Conservation (phyloP, 2,113 vertebrate genomes). For the Malurus elegans region DNA sequence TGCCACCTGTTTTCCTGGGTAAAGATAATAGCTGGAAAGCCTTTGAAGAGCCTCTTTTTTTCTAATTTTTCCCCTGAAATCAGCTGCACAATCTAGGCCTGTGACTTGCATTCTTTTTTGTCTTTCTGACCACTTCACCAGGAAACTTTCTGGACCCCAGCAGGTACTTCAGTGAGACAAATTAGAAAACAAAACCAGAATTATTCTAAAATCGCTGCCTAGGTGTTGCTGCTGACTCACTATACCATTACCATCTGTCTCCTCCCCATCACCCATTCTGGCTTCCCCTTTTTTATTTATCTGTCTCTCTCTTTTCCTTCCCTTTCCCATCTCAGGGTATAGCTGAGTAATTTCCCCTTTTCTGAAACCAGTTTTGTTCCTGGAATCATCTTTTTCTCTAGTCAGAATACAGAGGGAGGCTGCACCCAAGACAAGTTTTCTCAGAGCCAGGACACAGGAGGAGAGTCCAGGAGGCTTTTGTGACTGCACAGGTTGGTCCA, state of each 20-base stretch:
- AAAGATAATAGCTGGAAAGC: not conserved
- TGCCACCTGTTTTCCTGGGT: not conserved
- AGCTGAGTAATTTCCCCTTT: conserved; percentile 23
- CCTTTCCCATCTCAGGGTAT: not conserved
- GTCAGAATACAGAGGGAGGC: not conserved
- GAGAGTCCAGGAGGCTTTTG: not conserved
- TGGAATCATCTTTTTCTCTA: not conserved
- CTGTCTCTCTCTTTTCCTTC: not conserved
- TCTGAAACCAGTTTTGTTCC: not conserved
- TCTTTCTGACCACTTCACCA: not conserved
- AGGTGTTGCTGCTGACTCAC: not conserved
- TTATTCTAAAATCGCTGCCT: not conserved
- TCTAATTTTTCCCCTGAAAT: not conserved
- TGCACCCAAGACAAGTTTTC: not conserved
- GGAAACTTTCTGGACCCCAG: not conserved
- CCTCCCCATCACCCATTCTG: not conserved
- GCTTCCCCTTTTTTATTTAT: conserved; percentile 1
- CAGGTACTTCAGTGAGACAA: not conserved
- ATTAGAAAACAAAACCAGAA: not conserved
- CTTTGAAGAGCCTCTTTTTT: not conserved
- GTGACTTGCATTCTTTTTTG: not conserved
- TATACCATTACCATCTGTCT: not conserved
- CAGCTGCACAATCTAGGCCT: not conserved
- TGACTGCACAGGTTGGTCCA: not conserved
- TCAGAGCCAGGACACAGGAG: not conserved